Conservation (phyloP, 2,797 vertebrate species). For the Nyctibius grandis region DNA sequence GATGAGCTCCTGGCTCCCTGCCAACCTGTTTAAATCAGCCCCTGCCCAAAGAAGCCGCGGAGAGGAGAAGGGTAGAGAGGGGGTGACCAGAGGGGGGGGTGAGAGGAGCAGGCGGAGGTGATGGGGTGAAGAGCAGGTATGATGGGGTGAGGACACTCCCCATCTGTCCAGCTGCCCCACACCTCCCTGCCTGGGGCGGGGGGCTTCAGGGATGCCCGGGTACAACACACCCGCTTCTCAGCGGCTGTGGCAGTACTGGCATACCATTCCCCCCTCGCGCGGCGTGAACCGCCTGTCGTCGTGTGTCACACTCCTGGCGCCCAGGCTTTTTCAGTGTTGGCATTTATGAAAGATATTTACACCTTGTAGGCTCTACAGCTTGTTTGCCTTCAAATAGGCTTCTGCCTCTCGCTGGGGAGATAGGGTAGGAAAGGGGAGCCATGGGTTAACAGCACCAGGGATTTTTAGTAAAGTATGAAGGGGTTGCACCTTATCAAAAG, state of each 20-base stretch:
- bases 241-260: background rate
- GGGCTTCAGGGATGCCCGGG: background rate
- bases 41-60: slow-evolving; percentile 54
- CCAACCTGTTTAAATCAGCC: slow-evolving; percentile 79
- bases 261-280: background rate
- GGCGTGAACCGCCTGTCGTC: background rate
- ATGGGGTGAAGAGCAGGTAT: background rate
- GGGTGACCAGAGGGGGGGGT: accelerated
- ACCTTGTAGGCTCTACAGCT: background rate
- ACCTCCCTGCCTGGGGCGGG: accelerated
- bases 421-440: background rate
- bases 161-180: background rate
- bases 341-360: slow-evolving; percentile 33
- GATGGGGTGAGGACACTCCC: accelerated
- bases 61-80: background rate
- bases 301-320: background rate
- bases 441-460: background rate
- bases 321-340: background rate
- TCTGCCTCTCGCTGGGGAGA: background rate
- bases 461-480: background rate
- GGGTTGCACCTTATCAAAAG: background rate
- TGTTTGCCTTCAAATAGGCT: slow-evolving; percentile 30
- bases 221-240: background rate
- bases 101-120: background rate
- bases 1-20: slow-evolving; percentile 78